Evolutionary conservation across 1,140 invertebrate genomes (phyloP).

Genomic region (Triops cancriformis): DNA sequence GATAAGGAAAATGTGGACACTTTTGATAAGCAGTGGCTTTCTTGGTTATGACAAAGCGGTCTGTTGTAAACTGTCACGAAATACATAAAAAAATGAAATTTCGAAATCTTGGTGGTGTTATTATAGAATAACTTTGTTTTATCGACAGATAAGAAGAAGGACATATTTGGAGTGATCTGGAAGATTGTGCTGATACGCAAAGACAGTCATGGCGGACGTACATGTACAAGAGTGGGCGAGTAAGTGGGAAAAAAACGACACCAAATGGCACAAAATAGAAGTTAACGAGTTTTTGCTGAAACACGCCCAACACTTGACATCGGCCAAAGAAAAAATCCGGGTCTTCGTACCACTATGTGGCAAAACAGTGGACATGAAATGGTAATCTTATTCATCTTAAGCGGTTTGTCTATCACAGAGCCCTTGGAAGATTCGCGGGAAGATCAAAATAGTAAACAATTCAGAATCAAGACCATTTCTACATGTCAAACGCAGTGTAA

Average conservation of each 20-base stretch:
- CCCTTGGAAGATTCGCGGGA: too few species aligned
- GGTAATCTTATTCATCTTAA: background rate
- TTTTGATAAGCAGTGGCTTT: background rate
- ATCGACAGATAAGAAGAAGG: too few species aligned
- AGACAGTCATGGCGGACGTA: background rate
- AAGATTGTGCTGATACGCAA: too few species aligned
- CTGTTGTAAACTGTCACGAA: background rate
- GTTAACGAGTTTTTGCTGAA: slow-evolving; percentile 29
- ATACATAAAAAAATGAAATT: too few species aligned
- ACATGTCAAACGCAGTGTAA: too few species aligned
- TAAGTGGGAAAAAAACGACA: slow-evolving; percentile 27
- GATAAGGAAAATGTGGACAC: slow-evolving; percentile 3
- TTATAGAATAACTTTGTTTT: too few species aligned
- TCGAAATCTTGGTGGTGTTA: too few species aligned
- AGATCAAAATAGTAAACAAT: background rate
- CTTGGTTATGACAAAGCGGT: background rate
- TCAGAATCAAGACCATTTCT: background rate
- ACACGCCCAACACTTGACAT: slow-evolving; percentile 15
- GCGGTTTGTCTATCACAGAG: too few species aligned
- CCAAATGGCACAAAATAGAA: slow-evolving; percentile 30
- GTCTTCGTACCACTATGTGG: slow-evolving; percentile 32
- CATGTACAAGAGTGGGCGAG: slow-evolving; percentile 27
- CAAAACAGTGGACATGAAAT: slow-evolving; percentile 29
- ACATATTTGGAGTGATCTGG: too few species aligned
- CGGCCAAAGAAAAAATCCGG: background rate